A percentile compares a stretch with the other conserved stretches of the same genome.
These are phyloP conservation scores for Palaemon carinicauda DNA, from an alignment of 1,140 invertebrate species.

Conservation along the genomic window DNA sequence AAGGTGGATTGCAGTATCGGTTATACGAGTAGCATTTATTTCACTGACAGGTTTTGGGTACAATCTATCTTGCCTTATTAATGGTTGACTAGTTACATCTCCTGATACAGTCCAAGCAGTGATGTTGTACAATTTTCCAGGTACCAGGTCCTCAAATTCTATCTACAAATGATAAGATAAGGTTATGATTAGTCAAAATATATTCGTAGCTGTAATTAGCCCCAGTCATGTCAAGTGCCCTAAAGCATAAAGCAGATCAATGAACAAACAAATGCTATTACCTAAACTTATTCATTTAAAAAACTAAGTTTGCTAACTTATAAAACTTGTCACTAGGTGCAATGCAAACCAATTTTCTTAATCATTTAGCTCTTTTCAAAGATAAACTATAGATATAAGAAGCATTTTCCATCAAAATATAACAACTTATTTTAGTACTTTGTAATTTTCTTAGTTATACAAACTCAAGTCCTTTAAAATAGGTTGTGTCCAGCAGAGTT, in stretches of 20 bases:
- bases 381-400: too few species aligned
- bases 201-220: too few species aligned
- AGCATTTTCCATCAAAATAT: too few species aligned
- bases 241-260: neutral
- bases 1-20: slow-evolving; percentile 81
- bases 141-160: slow-evolving; percentile 80
- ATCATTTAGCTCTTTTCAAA: too few species aligned
- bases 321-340: too few species aligned
- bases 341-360: too few species aligned
- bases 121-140: slow-evolving; percentile 84
- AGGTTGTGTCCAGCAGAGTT: too few species aligned
- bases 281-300: too few species aligned
- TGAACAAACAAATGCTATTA: neutral
- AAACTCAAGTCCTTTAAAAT: too few species aligned
- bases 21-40: slow-evolving; percentile 80
- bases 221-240: neutral
- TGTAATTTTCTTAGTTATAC: too few species aligned
- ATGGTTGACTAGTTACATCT: slow-evolving; percentile 81
- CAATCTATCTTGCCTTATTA: slow-evolving; percentile 73
- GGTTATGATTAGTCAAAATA: neutral
- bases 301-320: too few species aligned
- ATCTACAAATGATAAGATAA: slow-evolving; percentile 65
- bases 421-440: too few species aligned
- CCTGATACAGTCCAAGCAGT: slow-evolving; percentile 91
- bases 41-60: slow-evolving; percentile 83